These are phyloP conservation scores for Bolinopsis microptera DNA, from an alignment of 37 sponge, comb jelly and placozoan genomes.

Conservation along the genomic window DNA sequence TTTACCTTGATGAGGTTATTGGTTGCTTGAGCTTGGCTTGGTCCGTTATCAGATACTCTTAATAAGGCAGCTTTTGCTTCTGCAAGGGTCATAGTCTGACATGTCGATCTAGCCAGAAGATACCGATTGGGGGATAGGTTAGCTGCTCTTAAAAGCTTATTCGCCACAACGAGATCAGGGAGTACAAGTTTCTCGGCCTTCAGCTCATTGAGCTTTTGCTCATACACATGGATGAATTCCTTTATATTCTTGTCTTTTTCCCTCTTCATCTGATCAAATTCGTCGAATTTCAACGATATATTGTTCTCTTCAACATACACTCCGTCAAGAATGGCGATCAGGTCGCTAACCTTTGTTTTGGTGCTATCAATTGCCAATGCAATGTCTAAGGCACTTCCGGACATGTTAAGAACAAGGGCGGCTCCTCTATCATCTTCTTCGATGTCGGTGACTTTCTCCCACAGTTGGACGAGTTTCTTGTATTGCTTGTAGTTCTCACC, in stretches of 20 bases:
- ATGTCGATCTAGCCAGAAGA: neutral
- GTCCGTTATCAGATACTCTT: neutral
- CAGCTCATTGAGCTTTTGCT: neutral
- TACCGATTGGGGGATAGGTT: neutral
- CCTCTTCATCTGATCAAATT: neutral
- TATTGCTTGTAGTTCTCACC: no score
- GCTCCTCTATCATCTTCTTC: no score
- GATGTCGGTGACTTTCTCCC: no score
- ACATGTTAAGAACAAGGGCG: no score
- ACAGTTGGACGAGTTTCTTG: no score
- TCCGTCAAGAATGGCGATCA: no score
- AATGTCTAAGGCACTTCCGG: no score
- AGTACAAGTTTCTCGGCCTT: neutral
- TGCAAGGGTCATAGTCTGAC: neutral
- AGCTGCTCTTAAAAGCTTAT: neutral
- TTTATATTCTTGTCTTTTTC: neutral
- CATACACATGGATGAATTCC: neutral
- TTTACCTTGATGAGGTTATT: neutral
- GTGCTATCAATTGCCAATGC: no score
- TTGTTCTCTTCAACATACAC: neutral
- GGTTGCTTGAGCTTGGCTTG: no score
- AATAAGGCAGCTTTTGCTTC: neutral
- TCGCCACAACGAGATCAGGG: neutral
- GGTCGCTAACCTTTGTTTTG: no score
- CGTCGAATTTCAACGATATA: neutral